Evolutionary conservation across 2,888 invertebrate genomes (phyloP), one percentile per base, ranked within the genome.

Genomic region (Pandemis cinnamomeana): DNA sequence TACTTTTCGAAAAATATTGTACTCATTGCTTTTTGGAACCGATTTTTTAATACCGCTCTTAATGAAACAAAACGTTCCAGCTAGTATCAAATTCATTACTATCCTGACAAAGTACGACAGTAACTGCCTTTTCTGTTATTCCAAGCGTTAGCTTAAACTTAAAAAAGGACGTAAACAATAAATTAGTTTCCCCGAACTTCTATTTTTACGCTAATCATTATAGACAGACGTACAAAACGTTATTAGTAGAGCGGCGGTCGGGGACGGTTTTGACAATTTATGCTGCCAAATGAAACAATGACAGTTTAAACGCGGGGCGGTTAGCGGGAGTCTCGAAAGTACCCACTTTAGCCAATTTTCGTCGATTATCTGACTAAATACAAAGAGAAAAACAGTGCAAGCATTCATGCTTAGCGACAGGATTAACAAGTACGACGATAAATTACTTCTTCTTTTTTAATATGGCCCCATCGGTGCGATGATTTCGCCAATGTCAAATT

Each of bases 191-290:
- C 70, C 71, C 75, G 36, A 48, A 66, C 36, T 63, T 72, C 75
- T 74, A 76, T 75, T 78, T 76, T 75, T 75, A 74, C 70, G 67
- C 61, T 71, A 70, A 76, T 70, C 77, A 71, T 76, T 70, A 67
- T 69, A 51, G 67, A 84, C 83, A 84, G 80, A 85, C 80, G 86
- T 86, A 91, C 90, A 90, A 89, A 91, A 88, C 84, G 85, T 90
- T 89, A 89, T 92, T 91, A 90, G 88, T 80, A 80, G 74, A 76
- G 77, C 71, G 77, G 81, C 89, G 89, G 92, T 91, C 90, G 91
- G 91, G 92, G 91, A 85, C 81, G 83, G 81, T 79, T 79, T 79
- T 78, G 80, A 87, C 87, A 88, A 93, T 93, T 93, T 93, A 93
- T 91, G 89, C 83, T 82, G 89, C 87, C 89, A 86, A 60, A 69